Base-by-base conservation (phyloP, 2,888 invertebrate genomes). In the Limulus polyphemus region DNA sequence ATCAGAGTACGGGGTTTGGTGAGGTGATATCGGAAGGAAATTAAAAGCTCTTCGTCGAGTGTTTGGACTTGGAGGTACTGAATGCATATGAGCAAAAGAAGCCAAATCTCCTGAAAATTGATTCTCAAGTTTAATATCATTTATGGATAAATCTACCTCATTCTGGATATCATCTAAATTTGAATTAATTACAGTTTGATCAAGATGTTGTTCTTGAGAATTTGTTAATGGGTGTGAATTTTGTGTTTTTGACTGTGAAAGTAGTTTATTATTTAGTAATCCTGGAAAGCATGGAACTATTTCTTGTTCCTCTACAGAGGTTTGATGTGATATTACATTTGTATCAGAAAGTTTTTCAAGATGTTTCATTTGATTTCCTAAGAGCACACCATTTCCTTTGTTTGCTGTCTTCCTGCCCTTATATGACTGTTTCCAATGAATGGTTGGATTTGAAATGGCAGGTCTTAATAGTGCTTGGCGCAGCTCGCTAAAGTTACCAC, bases 21-120 rank as follows among this genome's bases (percentile, higher is more conserved):
- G 84, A 11, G 88, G 88, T 49, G 89, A 88, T 73, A 91, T 91
- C 0, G 90, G 90, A 48, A 87, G 86, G 73, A 91, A 91, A 75
- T 86, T 88, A 74, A 88, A 90, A 73, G 87, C 86, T 74, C 87
- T 84, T 56, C 87, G 82, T 65, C 86, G 81, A 55, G 87, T 84
- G 66, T 86, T 88, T 11, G 87, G 87, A 77, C 86, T 86, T 67
- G 85, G 84, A 1, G 86, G 86, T 59, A 86, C 83, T 62, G 67
- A 65, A 14, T 54, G 16, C 11, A 32, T 17, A 17, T 54, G 16
- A 54, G 16, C 54, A 11, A 54, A n/a, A 11, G 54, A 54, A 11
- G 54, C 13, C 32, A 54, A 3, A 14, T 54, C 54, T 32, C 32
- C 32, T 32, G 32, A 32, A 32, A 32, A 32, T 1, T 32, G 32